Evolutionary conservation across 30 jellyfish, hydroid and myxozoan genomes (phyloP), one percentile per base, ranked within the genome.

Genomic region (Nemopilema nomurai): DNA sequence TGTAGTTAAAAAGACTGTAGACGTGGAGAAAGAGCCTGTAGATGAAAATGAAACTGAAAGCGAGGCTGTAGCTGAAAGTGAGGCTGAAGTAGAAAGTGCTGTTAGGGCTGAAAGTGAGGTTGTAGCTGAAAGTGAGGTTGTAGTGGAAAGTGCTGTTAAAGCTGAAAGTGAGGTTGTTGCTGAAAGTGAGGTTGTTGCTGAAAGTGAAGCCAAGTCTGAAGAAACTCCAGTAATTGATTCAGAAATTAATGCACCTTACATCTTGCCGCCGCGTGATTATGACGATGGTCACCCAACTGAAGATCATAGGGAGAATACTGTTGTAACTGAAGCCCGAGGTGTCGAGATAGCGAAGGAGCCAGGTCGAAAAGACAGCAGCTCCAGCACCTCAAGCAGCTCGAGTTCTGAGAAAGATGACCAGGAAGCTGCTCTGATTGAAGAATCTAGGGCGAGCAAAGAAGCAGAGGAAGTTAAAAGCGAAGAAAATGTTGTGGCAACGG

Each of bases 301-400:
- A 27, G 91, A 49, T 30, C 33, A 26, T 16, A 22, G 1, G 3
- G 53, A 18, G 1, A 76, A 28, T 9, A 30, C 28, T n/a, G 75
- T 18, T 0, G 76, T 18, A 27, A 18, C 51, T n/a, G 71, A 6
- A 28, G 27, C 1, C n/a, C 50, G 8, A 28, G 69, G 9, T 7
- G 52, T 20, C 0, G 79, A 23, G 69, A 31, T 18, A 31, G 70
- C 19, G 64, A 16, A 4, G 1, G 57, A 20, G 1, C 31, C 74
- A 71, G 17, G 78, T 8, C 0, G 64, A 51, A 71, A 62, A 51
- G 63, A 28, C 18, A 20, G 23, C 74, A 62, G 51, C n/a, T 24
- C 41, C 82, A n/a, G 68, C 26, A 67, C 50, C 57, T 79, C 89
- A 1, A 63, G 89, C 51, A 79, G 89, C 64, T 79, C 89, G 18